Base-by-base conservation (phyloP, 2,888 invertebrate genomes). In the Brenthis daphne region DNA sequence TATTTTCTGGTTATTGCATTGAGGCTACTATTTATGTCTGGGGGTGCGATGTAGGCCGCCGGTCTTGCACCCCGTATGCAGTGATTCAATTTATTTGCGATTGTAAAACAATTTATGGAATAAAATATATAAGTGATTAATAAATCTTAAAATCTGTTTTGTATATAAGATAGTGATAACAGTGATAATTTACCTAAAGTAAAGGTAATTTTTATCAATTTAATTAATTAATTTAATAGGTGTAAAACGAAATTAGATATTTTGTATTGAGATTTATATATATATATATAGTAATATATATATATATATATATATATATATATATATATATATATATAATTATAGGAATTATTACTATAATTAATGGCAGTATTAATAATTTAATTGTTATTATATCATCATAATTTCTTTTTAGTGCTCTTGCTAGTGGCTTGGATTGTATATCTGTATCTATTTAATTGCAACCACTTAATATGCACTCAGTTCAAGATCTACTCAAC, bases 1-100 rank as follows among this genome's bases (percentile, higher is more conserved):
- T 92, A 92, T 92, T 89, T 92, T 90, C 92, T 89, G 89, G 86
- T 84, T 92, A 90, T 84, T 92, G 91, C 91, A 91, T 92, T 83
- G 85, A 84, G 86, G 83, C 85, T 89, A 87, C 86, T 91, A 91
- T 90, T 89, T 89, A 88, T 87, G 86, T 88, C 84, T 84, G 81
- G 79, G 88, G 88, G 84, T 87, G 85, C 82, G 84, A 89, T 86
- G 78, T 88, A 83, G 90, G 88, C 83, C 85, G 83, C 81, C 84
- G 86, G 84, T 84, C 79, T 82, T 85, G 85, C 84, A 85, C 81
- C 79, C 75, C 75, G 71, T 77, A 77, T 86, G 86, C 84, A 84
- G 74, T 85, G 79, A 81, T 77, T 79, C 74, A 75, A 80, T 81
- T 82, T 77, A 53, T 68, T 71, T 58, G 14, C 51, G 63, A 33